Conservation (phyloP, 2,797 vertebrate genomes). For the Eleutherodactylus coqui region DNA sequence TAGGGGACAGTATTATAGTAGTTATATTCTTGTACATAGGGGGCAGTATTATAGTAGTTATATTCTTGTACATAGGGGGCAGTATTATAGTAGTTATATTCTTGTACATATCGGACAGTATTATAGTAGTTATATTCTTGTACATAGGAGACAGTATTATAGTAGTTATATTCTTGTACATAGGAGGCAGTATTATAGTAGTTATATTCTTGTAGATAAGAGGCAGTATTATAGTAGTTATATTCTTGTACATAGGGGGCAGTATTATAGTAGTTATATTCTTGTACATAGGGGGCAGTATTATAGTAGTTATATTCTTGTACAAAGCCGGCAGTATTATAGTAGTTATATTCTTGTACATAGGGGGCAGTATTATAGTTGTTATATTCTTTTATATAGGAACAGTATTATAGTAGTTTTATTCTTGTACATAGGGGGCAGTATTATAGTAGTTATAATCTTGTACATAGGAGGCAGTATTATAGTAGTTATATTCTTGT, state of each 20-base stretch:
- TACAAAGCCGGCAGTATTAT: background rate
- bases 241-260: conserved; percentile 6
- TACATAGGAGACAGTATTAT: background rate
- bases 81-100: conserved; percentile 12
- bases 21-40: conserved; percentile 22
- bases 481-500: conserved; percentile 4
- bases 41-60: conserved; percentile 20
- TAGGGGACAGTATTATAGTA: conserved; percentile 9
- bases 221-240: conserved; percentile 7
- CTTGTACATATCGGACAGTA: background rate
- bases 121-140: background rate
- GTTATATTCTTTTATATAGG: background rate
- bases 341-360: background rate
- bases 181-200: conserved; percentile 4
- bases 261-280: conserved; percentile 5
- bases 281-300: background rate
- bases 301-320: background rate
- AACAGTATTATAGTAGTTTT: background rate
- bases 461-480: background rate
- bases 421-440: background rate
- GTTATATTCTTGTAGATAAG: background rate
- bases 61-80: background rate
- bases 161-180: background rate
- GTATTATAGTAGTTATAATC: too few species aligned
- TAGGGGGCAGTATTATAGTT: background rate